Conservation (phyloP, 2,797 vertebrate species). For the Pipistrellus pygmaeus region DNA sequence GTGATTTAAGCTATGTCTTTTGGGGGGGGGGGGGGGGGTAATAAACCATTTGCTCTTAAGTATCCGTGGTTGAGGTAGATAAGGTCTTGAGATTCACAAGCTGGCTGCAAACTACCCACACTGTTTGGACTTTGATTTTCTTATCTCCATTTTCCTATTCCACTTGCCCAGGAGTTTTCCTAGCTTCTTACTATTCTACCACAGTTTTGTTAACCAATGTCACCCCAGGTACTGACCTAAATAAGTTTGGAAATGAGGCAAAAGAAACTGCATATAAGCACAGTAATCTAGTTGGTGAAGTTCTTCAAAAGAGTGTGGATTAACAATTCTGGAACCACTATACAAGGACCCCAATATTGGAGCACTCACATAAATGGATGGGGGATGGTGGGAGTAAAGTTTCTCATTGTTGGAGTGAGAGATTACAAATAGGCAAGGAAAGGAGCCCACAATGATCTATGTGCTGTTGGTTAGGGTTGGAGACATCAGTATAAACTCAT, state of each 20-base stretch:
- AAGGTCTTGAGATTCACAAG: background rate
- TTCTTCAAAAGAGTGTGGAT: background rate
- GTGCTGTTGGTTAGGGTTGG: background rate
- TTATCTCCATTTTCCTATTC: background rate
- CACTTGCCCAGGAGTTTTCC: background rate
- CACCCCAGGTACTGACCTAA: background rate
- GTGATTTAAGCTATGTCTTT: background rate
- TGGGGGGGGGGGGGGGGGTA: background rate
- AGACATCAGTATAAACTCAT: background rate
- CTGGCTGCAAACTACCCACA: background rate
- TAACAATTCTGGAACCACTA: background rate
- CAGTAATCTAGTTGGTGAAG: background rate
- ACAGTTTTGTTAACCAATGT: background rate
- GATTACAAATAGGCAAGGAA: background rate
- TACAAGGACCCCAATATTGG: background rate
- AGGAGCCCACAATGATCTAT: background rate
- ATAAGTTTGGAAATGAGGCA: background rate
- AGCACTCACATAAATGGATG: background rate
- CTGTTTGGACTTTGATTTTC: background rate
- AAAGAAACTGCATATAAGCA: background rate
- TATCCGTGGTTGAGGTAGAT: background rate
- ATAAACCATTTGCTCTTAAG: background rate
- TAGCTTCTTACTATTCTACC: background rate
- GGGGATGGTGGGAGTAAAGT: background rate
- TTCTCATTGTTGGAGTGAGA: background rate